Conservation (phyloP, 2,797 vertebrate species). For the Etheostoma perlongum region DNA sequence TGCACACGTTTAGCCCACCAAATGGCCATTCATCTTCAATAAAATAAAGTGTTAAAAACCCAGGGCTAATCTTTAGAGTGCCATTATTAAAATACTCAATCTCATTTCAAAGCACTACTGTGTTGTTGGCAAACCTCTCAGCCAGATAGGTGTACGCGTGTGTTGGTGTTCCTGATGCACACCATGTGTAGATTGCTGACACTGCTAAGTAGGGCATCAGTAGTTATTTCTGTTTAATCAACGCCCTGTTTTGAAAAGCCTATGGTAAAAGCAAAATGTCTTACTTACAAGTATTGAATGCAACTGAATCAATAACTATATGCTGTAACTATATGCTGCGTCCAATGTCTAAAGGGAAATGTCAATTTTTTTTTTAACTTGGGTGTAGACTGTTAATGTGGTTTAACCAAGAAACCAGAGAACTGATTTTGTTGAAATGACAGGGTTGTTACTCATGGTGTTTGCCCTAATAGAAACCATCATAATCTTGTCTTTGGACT, state of each 20-base stretch:
- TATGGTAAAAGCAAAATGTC: neutral
- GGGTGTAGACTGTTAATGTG: neutral
- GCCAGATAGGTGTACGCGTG: neutral
- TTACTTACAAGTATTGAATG: neutral
- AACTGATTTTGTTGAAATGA: neutral
- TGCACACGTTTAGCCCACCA: conserved; percentile 22
- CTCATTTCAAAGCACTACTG: neutral
- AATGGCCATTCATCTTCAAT: neutral
- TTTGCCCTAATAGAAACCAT: neutral
- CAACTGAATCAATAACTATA: neutral
- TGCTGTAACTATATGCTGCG: neutral
- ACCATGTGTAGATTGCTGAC: neutral
- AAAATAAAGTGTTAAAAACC: neutral
- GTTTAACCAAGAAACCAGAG: neutral
- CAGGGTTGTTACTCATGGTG: neutral
- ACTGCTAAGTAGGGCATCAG: neutral
- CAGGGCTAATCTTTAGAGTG: neutral
- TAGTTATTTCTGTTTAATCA: conserved; percentile 3
- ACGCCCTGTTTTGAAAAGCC: neutral
- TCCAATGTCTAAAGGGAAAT: neutral
- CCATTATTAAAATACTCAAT: neutral
- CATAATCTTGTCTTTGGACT: conserved; percentile 10
- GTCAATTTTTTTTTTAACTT: neutral
- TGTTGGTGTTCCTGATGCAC: neutral
- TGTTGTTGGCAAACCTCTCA: neutral